Evolutionary conservation across 1,140 invertebrate species (phyloP).

Genomic region (Phortica variegata): DNA sequence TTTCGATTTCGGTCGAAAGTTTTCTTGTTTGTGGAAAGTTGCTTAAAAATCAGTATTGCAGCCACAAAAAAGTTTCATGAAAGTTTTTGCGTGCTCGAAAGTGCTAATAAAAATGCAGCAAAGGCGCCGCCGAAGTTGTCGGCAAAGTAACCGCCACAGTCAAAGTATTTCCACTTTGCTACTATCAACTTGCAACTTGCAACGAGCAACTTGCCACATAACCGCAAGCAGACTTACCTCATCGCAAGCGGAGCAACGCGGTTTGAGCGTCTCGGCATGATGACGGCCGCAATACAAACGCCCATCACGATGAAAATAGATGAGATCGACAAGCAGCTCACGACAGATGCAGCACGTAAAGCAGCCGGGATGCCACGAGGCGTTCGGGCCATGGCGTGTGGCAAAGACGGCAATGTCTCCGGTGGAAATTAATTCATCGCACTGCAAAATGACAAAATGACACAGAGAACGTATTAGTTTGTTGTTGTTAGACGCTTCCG

Average conservation of each 20-base stretch:
- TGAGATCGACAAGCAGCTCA: conserved; percentile 94
- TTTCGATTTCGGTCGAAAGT: too few species aligned
- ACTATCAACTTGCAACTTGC: too few species aligned
- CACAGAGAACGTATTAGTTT: too few species aligned
- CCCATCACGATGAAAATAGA: conserved; percentile 90
- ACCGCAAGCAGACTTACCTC: conserved; percentile 67
- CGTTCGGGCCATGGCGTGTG: conserved; percentile 73
- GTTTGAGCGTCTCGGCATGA: conserved; percentile 95
- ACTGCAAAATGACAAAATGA: conserved; percentile 74
- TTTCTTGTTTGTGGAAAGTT: neutral
- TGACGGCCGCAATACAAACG: conserved; percentile 94
- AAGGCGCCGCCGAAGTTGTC: neutral
- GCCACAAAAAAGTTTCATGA: too few species aligned
- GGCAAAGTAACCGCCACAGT: too few species aligned
- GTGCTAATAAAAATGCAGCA: neutral
- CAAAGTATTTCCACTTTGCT: too few species aligned
- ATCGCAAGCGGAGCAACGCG: conserved; percentile 94
- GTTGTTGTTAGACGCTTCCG: too few species aligned
- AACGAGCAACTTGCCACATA: neutral
- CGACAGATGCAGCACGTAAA: conserved; percentile 89
- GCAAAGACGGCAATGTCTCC: conserved; percentile 91
- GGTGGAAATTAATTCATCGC: conserved; percentile 75
- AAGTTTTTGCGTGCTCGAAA: neutral
- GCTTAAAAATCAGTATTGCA: neutral
- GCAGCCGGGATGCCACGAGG: conserved; percentile 90